Percentiles rank a stretch among this genome's conserved stretches.
Evolutionary conservation across 2,113 vertebrate genomes (phyloP).

Genomic region (Columba janthina): DNA sequence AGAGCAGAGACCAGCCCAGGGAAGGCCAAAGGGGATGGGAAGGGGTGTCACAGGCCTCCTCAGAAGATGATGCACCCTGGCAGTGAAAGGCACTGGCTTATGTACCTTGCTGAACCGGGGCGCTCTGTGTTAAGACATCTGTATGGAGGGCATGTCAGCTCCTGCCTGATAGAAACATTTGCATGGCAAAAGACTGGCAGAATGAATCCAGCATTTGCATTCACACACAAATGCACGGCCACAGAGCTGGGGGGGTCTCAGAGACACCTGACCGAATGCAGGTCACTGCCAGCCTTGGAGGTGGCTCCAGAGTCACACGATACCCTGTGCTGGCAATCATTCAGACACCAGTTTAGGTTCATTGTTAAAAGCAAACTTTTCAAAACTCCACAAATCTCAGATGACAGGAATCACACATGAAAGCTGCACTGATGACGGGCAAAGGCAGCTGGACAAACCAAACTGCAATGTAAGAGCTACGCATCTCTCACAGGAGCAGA

Average conservation of each 20-base stretch:
- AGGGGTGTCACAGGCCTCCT: neutral
- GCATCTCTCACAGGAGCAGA: neutral
- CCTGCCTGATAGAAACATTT: neutral
- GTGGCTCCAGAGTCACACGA: neutral
- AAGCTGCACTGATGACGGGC: neutral
- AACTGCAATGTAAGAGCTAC: neutral
- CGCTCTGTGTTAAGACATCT: neutral
- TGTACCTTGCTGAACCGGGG: neutral
- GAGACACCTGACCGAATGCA: neutral
- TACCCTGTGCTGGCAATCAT: neutral
- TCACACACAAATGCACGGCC: neutral
- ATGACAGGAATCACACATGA: neutral
- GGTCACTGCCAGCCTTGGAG: neutral
- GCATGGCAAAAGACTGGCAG: neutral
- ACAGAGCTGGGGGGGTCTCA: neutral
- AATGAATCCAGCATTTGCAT: neutral
- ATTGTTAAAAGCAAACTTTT: neutral
- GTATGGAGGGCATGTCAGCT: neutral
- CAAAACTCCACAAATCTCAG: neutral
- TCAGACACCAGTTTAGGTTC: neutral
- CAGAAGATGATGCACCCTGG: neutral
- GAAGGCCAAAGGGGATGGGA: neutral
- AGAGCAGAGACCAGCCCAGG: neutral
- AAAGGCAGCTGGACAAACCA: neutral
- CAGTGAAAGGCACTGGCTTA: constrained; percentile 13